These are phyloP conservation scores for Asteroscopus sphinx DNA, from an alignment of 2,888 invertebrate species.

Conservation along the genomic window DNA sequence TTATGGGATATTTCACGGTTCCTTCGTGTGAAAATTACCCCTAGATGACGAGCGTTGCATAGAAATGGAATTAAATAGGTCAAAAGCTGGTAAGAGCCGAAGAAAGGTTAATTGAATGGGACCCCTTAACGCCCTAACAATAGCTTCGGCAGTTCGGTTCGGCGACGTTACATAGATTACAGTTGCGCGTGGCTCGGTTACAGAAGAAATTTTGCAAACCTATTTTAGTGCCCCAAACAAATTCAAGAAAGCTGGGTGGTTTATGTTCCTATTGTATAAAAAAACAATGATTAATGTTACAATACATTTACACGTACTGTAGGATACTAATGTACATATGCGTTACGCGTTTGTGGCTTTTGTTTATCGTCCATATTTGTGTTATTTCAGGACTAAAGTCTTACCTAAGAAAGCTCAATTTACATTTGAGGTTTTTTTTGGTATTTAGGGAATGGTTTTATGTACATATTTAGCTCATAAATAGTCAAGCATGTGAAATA, in stretches of 20 bases:
- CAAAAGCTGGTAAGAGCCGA: constrained; percentile 66
- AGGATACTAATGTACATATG: background rate
- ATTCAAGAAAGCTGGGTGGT: constrained; percentile 18
- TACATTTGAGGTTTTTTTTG: background rate
- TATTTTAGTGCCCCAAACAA: constrained; percentile 54
- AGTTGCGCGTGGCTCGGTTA: constrained; percentile 43
- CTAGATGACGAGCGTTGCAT: constrained; percentile 63
- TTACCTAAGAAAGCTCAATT: background rate
- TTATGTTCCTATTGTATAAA: constrained; percentile 31
- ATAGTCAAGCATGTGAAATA: constrained; percentile 7
- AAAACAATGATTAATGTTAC: constrained; percentile 51
- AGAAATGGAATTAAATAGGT: constrained; percentile 75
- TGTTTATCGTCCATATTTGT: constrained; percentile 26
- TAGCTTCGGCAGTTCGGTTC: constrained; percentile 34
- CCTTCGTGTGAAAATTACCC: constrained; percentile 46
- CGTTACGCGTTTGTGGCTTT: constrained; percentile 1
- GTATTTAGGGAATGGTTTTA: background rate
- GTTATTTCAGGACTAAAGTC: constrained; percentile 5
- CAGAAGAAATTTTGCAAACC: constrained; percentile 50
- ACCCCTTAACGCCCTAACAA: constrained; percentile 56
- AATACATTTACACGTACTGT: background rate
- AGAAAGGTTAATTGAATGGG: constrained; percentile 80
- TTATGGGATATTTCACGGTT: constrained; percentile 22
- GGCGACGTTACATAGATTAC: constrained; percentile 62
- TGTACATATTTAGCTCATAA: background rate